Evolutionary conservation across 2,888 invertebrate species (phyloP), one percentile per base, ranked within the genome.

Genomic region (Ennomos quercinarius): DNA sequence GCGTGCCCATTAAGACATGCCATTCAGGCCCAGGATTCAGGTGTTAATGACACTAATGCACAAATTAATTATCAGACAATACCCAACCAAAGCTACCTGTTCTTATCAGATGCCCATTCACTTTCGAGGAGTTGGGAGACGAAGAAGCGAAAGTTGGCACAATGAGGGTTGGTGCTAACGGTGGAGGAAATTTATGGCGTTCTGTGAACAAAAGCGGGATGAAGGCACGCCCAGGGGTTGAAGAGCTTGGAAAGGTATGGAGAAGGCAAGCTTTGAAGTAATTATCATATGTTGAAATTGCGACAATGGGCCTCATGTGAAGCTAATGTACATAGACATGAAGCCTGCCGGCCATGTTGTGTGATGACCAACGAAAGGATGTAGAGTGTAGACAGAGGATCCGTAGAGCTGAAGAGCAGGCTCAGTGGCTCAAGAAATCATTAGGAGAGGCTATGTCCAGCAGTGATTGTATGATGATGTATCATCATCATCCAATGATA

Each of bases 61-160:
- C 75, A 78, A 81, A 90, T 89, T 89, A 89, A 89, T 89, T 88
- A 86, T 81, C 71, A 74, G 79, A 90, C 87, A 90, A 89, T 82
- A 74, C 77, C 45, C 46, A 80, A 57, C 55, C 50, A 51, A 39
- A 55, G 48, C 41, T 55, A 66, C 84, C 83, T 84, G 80, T 70
- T 78, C 63, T 74, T 81, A 84, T 82, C 83, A 78, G 64, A 57
- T 58, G 72, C 76, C 74, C 70, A 77, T 76, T 80, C 81, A 78
- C 72, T 80, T 78, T 78, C 78, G 73, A 80, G 77, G 72, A 49
- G 45, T 50, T 55, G 39, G 63, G 51, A 57, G 64, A 64, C 62
- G 64, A 61, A 65, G 66, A 70, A 66, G 61, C 69, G 72, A 81
- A 80, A 76, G 77, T 79, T 73, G 54, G 71, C 69, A 79, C 73